Base-by-base conservation (phyloP, 1,140 invertebrate species). In the Cotesia glomerata region DNA sequence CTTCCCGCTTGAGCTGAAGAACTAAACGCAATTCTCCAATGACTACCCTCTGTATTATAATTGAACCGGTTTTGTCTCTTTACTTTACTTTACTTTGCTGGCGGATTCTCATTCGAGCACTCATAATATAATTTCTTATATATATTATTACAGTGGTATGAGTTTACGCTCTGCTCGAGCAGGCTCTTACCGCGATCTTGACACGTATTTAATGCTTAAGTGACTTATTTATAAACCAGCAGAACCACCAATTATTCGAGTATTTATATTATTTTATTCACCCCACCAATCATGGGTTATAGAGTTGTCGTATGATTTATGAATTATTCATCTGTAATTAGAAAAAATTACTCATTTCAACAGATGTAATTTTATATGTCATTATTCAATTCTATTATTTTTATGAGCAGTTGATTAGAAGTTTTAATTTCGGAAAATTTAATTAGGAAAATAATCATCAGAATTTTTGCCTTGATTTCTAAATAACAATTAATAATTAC, bases 1-100 rank as follows among this genome's bases (percentile, higher is more conserved):
- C 18, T 58, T 58, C 8, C 5, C 39, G 0, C 39, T 7, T 5
- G 32, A 18, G 14, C 39, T 7, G 39, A 58, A 18, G 14, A 58
- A 54, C n/a, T 5, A 14, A 54, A 26, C 56, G 18, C 56, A 45
- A 58, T 18, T 9, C 18, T 9, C 9, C 16, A 26, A 9, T 58
- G 56, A 58, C 14, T 58, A 26, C 18, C 14, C 18, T 58, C 14
- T 34, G n/a, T 61, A 70, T 70, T 70, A 56, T 70, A 70, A 70
- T 70, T 70, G 56, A 56, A 70, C 68, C 68, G 68, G 68, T 70
- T 70, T 39, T 59, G 59, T 59, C 68, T 70, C 56, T 70, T 39
- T 26, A 26, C 26, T 26, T 39, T 26, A 26, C 26, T 26, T 26
- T 26, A 26, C 26, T 26, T 26, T 32, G 56, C 34, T 58, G n/a